Evolutionary conservation across 1,140 invertebrate genomes (phyloP).

Genomic region (Episyrphus balteatus): DNA sequence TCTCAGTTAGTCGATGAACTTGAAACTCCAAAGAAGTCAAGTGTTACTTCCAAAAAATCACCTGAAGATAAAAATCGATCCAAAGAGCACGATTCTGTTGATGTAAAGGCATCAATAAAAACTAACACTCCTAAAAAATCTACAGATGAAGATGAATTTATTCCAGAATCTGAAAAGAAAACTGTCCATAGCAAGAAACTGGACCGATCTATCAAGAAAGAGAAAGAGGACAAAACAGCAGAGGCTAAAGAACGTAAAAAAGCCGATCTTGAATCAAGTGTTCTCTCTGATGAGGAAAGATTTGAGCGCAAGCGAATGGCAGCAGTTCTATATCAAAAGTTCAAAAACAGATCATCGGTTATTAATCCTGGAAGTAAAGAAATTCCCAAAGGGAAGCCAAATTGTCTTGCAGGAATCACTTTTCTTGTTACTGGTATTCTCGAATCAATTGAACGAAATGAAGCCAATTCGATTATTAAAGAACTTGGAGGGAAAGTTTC

Average conservation of each 20-base stretch:
- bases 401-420: slow-evolving; percentile 62
- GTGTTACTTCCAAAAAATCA: no score
- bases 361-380: slow-evolving; percentile 69
- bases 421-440: slow-evolving; percentile 82
- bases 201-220: not conserved
- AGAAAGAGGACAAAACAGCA: slow-evolving; percentile 8
- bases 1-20: no score
- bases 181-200: not conserved
- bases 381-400: slow-evolving; percentile 65
- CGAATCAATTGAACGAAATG: slow-evolving; percentile 77
- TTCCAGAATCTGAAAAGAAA: not conserved
- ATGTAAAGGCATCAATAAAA: slow-evolving; percentile 18
- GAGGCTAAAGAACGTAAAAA: slow-evolving; percentile 14
- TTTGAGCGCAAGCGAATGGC: slow-evolving; percentile 52
- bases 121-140: not conserved
- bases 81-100: slow-evolving; percentile 17
- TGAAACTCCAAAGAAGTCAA: no score
- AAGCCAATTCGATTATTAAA: slow-evolving; percentile 59
- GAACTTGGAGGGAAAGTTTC: slow-evolving; percentile 73
- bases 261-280: slow-evolving; percentile 22
- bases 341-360: slow-evolving; percentile 62
- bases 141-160: not conserved
- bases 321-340: slow-evolving; percentile 55
- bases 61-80: no score
- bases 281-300: slow-evolving; percentile 47